These are phyloP conservation scores for Lasioglossum pauxillum DNA, from an alignment of 2,888 invertebrate species.

Conservation along the genomic window DNA sequence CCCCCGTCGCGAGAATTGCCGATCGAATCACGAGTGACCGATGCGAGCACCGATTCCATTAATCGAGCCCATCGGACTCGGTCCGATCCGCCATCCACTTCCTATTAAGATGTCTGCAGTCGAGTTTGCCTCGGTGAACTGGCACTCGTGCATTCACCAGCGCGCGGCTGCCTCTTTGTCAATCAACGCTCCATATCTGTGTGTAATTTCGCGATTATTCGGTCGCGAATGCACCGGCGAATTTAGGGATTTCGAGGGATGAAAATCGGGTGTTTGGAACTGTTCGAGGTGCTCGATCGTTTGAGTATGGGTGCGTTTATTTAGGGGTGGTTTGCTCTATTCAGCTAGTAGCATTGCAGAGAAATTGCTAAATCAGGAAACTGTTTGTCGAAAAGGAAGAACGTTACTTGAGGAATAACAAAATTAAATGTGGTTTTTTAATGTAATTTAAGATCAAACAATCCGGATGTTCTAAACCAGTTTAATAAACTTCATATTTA, in stretches of 20 bases:
- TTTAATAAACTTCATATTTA: no score
- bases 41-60: constrained; percentile 6
- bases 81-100: background rate
- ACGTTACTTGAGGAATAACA: background rate
- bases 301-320: background rate
- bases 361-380: background rate
- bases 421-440: no score
- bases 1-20: constrained; percentile 35
- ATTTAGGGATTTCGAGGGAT: background rate
- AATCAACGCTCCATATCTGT: background rate
- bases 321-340: background rate
- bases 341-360: background rate
- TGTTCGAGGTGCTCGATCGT: background rate
- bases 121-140: background rate
- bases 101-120: background rate
- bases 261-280: background rate
- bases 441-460: no score
- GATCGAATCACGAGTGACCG: constrained; percentile 14
- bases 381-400: background rate
- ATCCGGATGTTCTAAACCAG: no score
- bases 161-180: background rate
- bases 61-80: background rate
- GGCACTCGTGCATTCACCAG: background rate
- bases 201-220: background rate
- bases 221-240: background rate